phyloP scores from a whole-genome alignment of 2,888 invertebrate species.

The Podabrus alpinus region DNA sequence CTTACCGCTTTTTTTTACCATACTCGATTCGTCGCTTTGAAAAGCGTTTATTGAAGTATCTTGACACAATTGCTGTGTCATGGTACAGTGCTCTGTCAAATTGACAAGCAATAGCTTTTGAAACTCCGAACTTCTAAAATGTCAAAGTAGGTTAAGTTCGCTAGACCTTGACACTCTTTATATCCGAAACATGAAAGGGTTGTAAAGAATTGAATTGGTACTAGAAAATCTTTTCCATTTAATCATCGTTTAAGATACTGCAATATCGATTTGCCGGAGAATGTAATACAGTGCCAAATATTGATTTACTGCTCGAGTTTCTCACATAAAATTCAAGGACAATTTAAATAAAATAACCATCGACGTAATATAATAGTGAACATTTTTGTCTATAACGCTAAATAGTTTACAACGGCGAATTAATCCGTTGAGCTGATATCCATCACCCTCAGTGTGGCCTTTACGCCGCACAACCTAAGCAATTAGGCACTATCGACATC shows the following conservation, averaged over 20 bases:
- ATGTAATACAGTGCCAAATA: neutral
- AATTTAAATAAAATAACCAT: neutral
- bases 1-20: neutral
- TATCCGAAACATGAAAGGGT: neutral
- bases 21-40: neutral
- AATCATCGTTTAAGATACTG: neutral
- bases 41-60: neutral
- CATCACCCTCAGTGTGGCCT: no score
- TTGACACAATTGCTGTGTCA: neutral
- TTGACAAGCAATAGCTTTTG: neutral
- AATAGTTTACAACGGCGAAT: no score
- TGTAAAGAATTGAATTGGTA: neutral
- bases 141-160: neutral
- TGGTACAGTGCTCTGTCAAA: neutral
- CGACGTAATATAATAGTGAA: no score
- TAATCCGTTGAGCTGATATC: no score
- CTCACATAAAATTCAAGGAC: neutral
- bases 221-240: neutral
- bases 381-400: no score
- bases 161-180: neutral
- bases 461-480: no score
- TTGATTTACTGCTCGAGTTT: neutral
- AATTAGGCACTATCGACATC: no score
- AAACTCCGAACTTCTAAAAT: neutral
- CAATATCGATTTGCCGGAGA: neutral